Evolutionary conservation across 2,797 vertebrate genomes (phyloP), one percentile per base, ranked within the genome.

Genomic region (Myoxocephalus aenaeus): DNA sequence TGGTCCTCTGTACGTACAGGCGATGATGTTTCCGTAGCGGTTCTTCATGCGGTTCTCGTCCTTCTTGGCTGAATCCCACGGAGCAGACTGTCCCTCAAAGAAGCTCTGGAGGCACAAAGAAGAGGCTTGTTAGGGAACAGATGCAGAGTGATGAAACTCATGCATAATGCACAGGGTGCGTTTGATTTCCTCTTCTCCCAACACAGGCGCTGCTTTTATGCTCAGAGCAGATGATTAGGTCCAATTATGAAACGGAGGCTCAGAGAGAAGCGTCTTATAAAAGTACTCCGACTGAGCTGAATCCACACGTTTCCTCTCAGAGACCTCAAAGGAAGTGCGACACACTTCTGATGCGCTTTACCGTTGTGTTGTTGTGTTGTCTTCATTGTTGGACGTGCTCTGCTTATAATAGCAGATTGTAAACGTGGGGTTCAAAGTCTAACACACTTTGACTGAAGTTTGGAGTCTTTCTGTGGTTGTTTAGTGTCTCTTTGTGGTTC

Each of bases 1-100:
- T 5, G 9, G 9, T 2, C 36, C 46, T 42, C 9, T 4, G 5
- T 81, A 96, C 98, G 74, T 95, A 99, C 98, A 99, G 81, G 98
- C 98, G 66, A 99, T 99, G 95, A 99, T 99, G 95, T 99, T 99
- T 80, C 98, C 98, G 0, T 99, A 99, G 93, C 98, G 97, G 83
- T 99, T 99, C 96, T 99, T 99, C 97, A 99, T 97, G 87, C 98
- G 96, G 95, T 99, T 99, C 94, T 99, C 98, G 56, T 99, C 98
- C 91, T 99, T 99, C 87, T 99, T 99, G 73, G 98, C 98, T 0
- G 97, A 98, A 80, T 99, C 98, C 98, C 98, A 99, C 0, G 98
- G 97, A 85, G 98, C 98, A 1, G 98, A 96, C 93, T 99, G 98
- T 86, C 98, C 98, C 96, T 99, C 98, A 86, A 98, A 98, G 90